These are phyloP conservation scores for Steinernema hermaphroditum DNA, from an alignment of 2,888 invertebrate genomes.

Conservation along the genomic window DNA sequence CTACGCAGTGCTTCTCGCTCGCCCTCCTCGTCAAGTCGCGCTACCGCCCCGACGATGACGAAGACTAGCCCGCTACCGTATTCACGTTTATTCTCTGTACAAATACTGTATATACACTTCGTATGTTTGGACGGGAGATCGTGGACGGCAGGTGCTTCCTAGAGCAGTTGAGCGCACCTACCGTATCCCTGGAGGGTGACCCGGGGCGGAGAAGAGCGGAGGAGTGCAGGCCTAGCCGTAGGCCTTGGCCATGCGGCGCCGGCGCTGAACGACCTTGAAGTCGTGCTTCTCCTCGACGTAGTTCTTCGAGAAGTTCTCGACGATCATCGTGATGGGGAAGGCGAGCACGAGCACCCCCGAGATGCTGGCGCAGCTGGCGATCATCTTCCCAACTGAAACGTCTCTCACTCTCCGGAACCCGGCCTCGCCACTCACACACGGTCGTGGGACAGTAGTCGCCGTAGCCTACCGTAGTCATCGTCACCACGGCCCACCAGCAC, in stretches of 20 bases:
- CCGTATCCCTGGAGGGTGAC: neutral
- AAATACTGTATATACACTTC: conserved; percentile 8
- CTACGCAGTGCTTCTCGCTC: conserved; percentile 36
- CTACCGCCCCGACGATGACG: conserved; percentile 28
- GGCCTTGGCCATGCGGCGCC: neutral
- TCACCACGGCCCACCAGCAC: conserved; percentile 64
- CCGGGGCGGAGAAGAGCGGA: neutral
- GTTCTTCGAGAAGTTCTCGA: conserved; percentile 63
- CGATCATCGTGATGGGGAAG: conserved; percentile 64
- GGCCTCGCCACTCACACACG: conserved; percentile 54
- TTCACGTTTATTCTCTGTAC: neutral
- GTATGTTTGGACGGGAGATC: neutral
- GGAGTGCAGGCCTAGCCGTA: neutral
- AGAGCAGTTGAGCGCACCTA: conserved; percentile 14
- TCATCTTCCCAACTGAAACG: conserved; percentile 56
- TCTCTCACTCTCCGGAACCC: too few species aligned
- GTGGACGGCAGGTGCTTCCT: neutral
- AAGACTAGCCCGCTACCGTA: conserved; percentile 9
- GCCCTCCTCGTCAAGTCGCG: conserved; percentile 32
- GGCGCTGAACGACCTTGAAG: conserved; percentile 19
- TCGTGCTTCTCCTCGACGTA: conserved; percentile 19
- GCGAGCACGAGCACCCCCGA: conserved; percentile 63
- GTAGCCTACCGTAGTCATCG: conserved; percentile 63
- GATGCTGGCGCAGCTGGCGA: conserved; percentile 64
- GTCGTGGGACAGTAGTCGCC: conserved; percentile 61